phyloP scores from a whole-genome alignment of 2,888 invertebrate species.

The Eledone cirrhosa region DNA sequence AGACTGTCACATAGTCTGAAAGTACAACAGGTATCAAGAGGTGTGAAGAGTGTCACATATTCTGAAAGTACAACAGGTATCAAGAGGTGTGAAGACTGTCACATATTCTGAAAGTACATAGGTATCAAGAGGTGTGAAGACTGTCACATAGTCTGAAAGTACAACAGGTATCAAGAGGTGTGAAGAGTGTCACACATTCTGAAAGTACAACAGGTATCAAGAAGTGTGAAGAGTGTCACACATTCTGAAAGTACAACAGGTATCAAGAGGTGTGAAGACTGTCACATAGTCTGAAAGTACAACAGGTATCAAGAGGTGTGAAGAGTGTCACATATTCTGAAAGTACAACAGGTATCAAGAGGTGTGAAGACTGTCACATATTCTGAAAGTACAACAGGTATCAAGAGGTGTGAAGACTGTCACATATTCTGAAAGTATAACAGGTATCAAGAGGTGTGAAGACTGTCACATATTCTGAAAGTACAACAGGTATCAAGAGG shows the following conservation, averaged over 20 bases:
- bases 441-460: conserved; percentile 72
- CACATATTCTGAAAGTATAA: conserved; percentile 72
- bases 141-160: conserved; percentile 78
- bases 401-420: conserved; percentile 78
- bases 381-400: conserved; percentile 45
- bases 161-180: conserved; percentile 67
- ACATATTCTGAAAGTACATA: conserved; percentile 70
- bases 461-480: conserved; percentile 78
- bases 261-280: conserved; percentile 76
- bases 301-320: conserved; percentile 70
- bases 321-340: conserved; percentile 81
- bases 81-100: conserved; percentile 81
- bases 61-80: conserved; percentile 38
- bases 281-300: conserved; percentile 75
- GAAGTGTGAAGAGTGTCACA: conserved; percentile 82
- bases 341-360: conserved; percentile 47
- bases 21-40: conserved; percentile 50
- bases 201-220: neutral
- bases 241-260: conserved; percentile 66
- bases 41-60: conserved; percentile 86
- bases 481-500: conserved; percentile 64
- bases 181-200: conserved; percentile 83
- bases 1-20: conserved; percentile 81
- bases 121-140: conserved; percentile 73
- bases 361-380: conserved; percentile 86